Percentiles rank a stretch among this genome's conserved stretches.
phyloP scores from a whole-genome alignment of 2,113 vertebrate genomes.

The Australoheros scitulus region DNA sequence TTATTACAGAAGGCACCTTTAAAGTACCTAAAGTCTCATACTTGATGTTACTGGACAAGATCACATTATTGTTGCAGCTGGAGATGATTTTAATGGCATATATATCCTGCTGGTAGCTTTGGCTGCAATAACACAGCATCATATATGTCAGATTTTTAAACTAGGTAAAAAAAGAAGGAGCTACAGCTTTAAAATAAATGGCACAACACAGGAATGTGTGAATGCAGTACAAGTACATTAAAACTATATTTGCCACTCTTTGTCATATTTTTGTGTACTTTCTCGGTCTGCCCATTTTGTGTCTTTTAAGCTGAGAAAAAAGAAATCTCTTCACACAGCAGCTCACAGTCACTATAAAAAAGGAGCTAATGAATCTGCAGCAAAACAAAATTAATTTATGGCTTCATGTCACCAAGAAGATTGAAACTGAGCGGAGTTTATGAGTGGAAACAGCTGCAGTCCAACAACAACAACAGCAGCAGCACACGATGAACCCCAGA shows the following conservation, averaged over 20 bases:
- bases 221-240: background rate
- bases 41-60: no score
- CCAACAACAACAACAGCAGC: background rate
- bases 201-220: background rate
- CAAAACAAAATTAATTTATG: slow-evolving; percentile 10
- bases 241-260: background rate
- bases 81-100: background rate
- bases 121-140: background rate
- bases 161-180: background rate
- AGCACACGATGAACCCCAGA: background rate
- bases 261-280: background rate
- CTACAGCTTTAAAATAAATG: background rate
- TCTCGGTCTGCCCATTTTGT: no score
- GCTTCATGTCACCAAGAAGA: slow-evolving; percentile 7
- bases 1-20: background rate
- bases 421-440: background rate
- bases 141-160: background rate
- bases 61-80: background rate
- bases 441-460: slow-evolving; percentile 2
- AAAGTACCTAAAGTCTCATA: no score
- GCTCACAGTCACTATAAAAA: background rate
- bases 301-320: background rate
- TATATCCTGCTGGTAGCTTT: background rate
- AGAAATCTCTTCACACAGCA: background rate
- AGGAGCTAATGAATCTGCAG: background rate